phyloP scores from a whole-genome alignment of 2,888 invertebrate genomes.

The Lydus trimaculatus region DNA sequence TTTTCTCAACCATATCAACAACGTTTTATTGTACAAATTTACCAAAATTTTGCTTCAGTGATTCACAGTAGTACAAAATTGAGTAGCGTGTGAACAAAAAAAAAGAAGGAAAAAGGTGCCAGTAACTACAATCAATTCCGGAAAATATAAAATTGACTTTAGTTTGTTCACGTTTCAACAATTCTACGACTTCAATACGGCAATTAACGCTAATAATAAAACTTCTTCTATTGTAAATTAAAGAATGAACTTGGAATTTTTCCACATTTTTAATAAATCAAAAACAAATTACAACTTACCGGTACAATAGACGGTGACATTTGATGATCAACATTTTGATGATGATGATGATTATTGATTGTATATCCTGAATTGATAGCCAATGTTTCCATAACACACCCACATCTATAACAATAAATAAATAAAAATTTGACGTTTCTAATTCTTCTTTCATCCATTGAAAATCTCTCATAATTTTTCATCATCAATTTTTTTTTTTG shows the following conservation, averaged over 20 bases:
- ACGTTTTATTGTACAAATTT: background rate
- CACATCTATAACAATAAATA: constrained; percentile 22
- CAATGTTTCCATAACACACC: constrained; percentile 28
- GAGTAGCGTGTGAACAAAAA: background rate
- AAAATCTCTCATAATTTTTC: background rate
- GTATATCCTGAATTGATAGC: constrained; percentile 18
- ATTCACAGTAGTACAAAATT: background rate
- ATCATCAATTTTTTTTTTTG: background rate
- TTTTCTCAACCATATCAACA: background rate
- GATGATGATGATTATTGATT: constrained; percentile 18
- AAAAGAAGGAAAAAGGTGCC: background rate
- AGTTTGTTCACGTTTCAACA: background rate
- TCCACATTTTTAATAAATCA: background rate
- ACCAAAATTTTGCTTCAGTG: background rate
- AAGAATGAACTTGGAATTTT: background rate
- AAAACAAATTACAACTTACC: constrained; percentile 17
- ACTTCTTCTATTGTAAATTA: background rate
- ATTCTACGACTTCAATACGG: background rate
- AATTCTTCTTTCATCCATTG: background rate
- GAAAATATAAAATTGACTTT: background rate
- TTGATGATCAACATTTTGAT: constrained; percentile 19
- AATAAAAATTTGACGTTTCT: background rate
- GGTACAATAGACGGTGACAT: constrained; percentile 30
- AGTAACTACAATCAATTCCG: background rate
- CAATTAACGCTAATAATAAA: background rate